Evolutionary conservation across 1,140 invertebrate genomes (phyloP).

Genomic region (Pararge aegeria): DNA sequence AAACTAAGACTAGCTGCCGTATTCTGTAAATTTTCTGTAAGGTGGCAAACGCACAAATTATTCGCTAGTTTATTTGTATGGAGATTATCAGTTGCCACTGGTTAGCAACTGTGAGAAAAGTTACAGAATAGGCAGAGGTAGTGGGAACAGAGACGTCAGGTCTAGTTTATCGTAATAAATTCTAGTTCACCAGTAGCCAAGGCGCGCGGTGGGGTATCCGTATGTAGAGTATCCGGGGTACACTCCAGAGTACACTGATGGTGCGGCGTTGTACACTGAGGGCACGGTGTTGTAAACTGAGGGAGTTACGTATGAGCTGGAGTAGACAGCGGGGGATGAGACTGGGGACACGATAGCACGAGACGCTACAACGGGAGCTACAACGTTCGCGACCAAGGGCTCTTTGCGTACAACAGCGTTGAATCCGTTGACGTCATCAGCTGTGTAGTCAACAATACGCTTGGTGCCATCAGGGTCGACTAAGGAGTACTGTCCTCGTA

Average conservation of each 20-base stretch:
- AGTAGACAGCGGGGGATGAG: constrained; percentile 23
- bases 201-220: neutral
- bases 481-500: constrained; percentile 78
- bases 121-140: too few relatives aligned
- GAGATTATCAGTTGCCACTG: too few relatives aligned
- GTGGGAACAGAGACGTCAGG: too few relatives aligned
- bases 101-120: too few relatives aligned
- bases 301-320: constrained; percentile 20
- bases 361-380: constrained; percentile 25
- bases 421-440: constrained; percentile 75
- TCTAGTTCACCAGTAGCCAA: neutral
- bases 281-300: constrained; percentile 4
- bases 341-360: constrained; percentile 6
- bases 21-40: too few relatives aligned
- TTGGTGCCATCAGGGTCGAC: constrained; percentile 74
- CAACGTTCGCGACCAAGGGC: constrained; percentile 20
- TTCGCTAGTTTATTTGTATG: too few relatives aligned
- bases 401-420: constrained; percentile 75
- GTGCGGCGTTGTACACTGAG: neutral
- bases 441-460: constrained; percentile 45
- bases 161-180: neutral
- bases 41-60: too few relatives aligned
- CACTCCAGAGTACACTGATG: neutral
- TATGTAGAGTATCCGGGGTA: neutral
- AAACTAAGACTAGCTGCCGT: too few relatives aligned